Percentiles rank a stretch among this genome's conserved stretches.
Conservation (phyloP, 2,113 vertebrate species). For the Laticauda colubrina region DNA sequence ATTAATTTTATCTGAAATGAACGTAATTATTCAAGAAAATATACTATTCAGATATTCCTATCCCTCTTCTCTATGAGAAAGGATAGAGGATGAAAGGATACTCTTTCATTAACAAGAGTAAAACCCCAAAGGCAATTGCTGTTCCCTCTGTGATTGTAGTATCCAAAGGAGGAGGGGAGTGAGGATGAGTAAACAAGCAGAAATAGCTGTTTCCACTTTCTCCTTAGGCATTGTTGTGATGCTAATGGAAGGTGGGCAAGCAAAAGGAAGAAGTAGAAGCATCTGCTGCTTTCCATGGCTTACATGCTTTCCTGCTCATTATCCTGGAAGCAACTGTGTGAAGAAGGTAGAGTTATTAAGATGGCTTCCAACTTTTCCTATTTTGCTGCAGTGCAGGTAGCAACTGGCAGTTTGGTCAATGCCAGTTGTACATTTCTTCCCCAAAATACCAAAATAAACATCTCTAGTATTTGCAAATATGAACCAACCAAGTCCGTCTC, state of each 20-base stretch:
- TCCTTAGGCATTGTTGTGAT: neutral
- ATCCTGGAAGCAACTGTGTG: neutral
- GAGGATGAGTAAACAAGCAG: neutral
- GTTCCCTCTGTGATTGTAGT: neutral
- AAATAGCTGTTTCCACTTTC: neutral
- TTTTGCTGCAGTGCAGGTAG: neutral
- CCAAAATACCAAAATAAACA: neutral
- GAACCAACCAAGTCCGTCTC: neutral
- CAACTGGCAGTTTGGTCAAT: neutral
- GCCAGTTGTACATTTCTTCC: neutral
- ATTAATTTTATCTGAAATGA: neutral
- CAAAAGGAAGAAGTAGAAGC: neutral
- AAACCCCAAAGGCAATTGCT: neutral
- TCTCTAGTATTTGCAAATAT: neutral
- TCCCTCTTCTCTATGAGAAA: neutral
- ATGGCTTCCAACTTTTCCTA: neutral
- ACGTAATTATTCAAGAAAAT: neutral
- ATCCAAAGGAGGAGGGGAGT: neutral
- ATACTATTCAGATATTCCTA: neutral
- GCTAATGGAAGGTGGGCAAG: neutral
- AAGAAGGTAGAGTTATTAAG: neutral
- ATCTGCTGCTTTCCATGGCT: neutral
- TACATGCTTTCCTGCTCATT: neutral
- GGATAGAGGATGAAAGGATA: neutral
- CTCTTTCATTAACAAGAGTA: neutral